These are phyloP conservation scores for Pluvialis apricaria DNA, from an alignment of 2,113 vertebrate species.

Conservation along the genomic window DNA sequence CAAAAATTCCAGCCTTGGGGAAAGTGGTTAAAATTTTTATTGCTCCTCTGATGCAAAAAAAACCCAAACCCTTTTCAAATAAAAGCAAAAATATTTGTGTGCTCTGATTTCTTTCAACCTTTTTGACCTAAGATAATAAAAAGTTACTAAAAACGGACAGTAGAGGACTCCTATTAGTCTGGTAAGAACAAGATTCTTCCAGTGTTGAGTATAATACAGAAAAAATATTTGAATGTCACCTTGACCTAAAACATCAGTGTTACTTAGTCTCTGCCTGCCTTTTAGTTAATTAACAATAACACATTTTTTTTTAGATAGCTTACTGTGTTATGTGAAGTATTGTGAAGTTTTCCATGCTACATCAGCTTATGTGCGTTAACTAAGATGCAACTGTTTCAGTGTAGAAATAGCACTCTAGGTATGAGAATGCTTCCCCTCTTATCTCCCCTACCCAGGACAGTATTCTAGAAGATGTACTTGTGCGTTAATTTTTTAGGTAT, in stretches of 20 bases:
- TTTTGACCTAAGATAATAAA: not conserved
- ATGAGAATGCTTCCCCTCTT: not conserved
- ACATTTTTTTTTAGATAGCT: not conserved
- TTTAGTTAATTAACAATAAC: not conserved
- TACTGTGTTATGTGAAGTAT: not conserved
- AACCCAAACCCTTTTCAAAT: not conserved
- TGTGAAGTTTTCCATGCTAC: not conserved
- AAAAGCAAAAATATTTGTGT: not conserved
- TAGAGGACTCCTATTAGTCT: not conserved
- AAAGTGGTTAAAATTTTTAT: not conserved
- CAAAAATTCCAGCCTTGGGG: not conserved
- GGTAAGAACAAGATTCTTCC: not conserved
- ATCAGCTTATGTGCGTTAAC: not conserved
- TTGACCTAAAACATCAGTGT: not conserved
- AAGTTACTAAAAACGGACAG: not conserved
- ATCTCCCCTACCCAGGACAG: fast-evolving
- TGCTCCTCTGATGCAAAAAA: not conserved
- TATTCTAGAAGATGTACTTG: not conserved
- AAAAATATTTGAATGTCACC: not conserved
- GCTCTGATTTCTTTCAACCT: not conserved
- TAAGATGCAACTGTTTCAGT: not conserved
- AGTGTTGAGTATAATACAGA: not conserved
- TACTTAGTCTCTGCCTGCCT: not conserved
- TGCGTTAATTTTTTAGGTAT: not conserved
- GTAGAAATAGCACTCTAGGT: not conserved